Conservation (phyloP, 2,888 invertebrate genomes). For the Spodoptera picta region DNA sequence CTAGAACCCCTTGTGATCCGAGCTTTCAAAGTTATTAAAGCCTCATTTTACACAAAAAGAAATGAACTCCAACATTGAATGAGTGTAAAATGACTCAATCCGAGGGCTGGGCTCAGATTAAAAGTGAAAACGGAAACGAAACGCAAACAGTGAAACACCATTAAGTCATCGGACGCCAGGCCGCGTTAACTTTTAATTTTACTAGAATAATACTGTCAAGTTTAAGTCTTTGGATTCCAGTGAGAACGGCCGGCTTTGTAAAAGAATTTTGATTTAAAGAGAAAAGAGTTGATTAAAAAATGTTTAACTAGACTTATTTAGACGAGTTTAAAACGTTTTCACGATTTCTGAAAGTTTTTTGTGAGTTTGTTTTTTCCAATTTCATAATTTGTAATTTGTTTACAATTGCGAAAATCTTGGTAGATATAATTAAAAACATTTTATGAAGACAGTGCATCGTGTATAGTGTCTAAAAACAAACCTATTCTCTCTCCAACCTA, state of each 20-base stretch:
- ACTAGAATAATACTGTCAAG: slow-evolving; percentile 67
- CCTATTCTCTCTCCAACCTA: too few relatives aligned
- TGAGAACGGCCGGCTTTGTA: slow-evolving; percentile 43
- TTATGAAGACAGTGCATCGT: too few relatives aligned
- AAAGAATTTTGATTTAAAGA: slow-evolving; percentile 50
- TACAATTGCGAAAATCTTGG: too few relatives aligned
- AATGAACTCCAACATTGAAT: slow-evolving; percentile 56
- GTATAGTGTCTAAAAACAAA: too few relatives aligned
- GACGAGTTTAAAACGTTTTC: slow-evolving; percentile 9
- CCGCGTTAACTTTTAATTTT: slow-evolving; percentile 76
- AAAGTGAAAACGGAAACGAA: slow-evolving; percentile 77
- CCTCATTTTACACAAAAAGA: slow-evolving; percentile 59
- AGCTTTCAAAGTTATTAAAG: slow-evolving; percentile 56
- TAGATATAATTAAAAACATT: too few relatives aligned
- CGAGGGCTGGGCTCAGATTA: slow-evolving; percentile 66
- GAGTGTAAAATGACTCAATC: slow-evolving; percentile 63
- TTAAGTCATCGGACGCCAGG: slow-evolving; percentile 76
- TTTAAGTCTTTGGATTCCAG: slow-evolving; percentile 61
- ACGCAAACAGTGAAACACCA: slow-evolving; percentile 83
- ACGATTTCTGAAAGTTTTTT: not conserved
- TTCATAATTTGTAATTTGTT: too few relatives aligned
- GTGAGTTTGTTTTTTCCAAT: too few relatives aligned
- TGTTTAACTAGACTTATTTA: slow-evolving; percentile 45
- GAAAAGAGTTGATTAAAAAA: slow-evolving; percentile 51
- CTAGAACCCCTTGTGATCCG: slow-evolving; percentile 39